These are phyloP conservation scores for Meteorus cinctellus DNA, from an alignment of 2,888 invertebrate genomes.

Conservation along the genomic window DNA sequence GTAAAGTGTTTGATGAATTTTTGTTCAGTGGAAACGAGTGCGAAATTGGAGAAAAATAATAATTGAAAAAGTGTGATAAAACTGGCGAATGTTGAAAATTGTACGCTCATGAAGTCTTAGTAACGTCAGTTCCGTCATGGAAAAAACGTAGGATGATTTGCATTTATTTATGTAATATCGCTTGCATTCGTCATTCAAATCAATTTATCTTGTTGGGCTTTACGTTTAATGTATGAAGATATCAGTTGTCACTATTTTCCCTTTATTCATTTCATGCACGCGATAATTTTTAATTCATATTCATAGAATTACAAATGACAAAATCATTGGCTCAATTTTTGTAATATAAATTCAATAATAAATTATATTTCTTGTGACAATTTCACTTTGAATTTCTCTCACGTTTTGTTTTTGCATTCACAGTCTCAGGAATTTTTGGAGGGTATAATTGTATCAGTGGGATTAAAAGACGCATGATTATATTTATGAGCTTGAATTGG, in stretches of 20 bases:
- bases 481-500: slow-evolving; percentile 3
- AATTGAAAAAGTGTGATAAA: background rate
- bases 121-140: too few species aligned
- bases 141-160: too few species aligned
- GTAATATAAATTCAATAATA: slow-evolving; percentile 9
- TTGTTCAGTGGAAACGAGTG: background rate
- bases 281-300: background rate
- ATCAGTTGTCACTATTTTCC: background rate
- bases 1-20: slow-evolving; percentile 44
- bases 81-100: background rate
- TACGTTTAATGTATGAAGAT: background rate
- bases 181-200: background rate
- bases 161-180: background rate
- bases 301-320: background rate
- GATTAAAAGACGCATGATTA: background rate
- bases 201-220: background rate
- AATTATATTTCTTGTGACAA: background rate
- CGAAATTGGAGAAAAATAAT: background rate
- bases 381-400: background rate
- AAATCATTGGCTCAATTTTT: background rate
- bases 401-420: background rate
- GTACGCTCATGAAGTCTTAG: background rate
- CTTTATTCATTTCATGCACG: background rate
- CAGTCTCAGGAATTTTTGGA: slow-evolving; percentile 11
- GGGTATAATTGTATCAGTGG: background rate